Base-by-base conservation (phyloP, 2,113 vertebrate species). In the Cinclus cinclus region DNA sequence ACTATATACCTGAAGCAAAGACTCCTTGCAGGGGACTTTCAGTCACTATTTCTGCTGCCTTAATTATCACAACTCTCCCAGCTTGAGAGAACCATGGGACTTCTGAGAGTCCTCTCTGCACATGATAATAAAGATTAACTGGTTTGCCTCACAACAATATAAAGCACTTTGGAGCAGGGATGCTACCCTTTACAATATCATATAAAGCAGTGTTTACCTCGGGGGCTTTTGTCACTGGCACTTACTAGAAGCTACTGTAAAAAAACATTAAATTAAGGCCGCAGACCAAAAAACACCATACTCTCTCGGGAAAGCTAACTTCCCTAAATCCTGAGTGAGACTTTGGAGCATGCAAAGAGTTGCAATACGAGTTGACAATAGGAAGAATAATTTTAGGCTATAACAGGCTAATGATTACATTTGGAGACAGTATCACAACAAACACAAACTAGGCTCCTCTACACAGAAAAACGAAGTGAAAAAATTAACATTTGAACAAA, bases 281-380 rank as follows among this genome's bases (percentile, higher is more conserved):
- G 53, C 20, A 90, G 73, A 21, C 30, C 27, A 91, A 37, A 86
- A 76, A 44, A 60, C 14, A 53, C 6, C 65, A 4, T 21, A 85
- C 30, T 56, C 78, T 74, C 59, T 86, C 50, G 74, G 49, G 60
- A 92, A 94, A 91, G 70, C 37, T 73, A 85, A 55, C 10, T 90
- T 89, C 85, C 92, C 80, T 76, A 92, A 96, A 92, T 74, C 33
- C n/a, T 13, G 67, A 63, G 39, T 35, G 70, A 39, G 67, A 78
- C 59, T 89, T 58, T 6, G 9, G 37, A 87, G 47, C 73, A 74
- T 28, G 58, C 71, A 62, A 89, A 89, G 10, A 67, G 33, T 35
- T 93, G 81, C 4, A 65, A 58, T 42, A 46, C 0, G 3, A 64
- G 65, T 52, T 63, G 69, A 87, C 18, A 46, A 60, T 0, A 2